Evolutionary conservation across 2,888 invertebrate genomes (phyloP).

Genomic region (Oscheius sp.): DNA sequence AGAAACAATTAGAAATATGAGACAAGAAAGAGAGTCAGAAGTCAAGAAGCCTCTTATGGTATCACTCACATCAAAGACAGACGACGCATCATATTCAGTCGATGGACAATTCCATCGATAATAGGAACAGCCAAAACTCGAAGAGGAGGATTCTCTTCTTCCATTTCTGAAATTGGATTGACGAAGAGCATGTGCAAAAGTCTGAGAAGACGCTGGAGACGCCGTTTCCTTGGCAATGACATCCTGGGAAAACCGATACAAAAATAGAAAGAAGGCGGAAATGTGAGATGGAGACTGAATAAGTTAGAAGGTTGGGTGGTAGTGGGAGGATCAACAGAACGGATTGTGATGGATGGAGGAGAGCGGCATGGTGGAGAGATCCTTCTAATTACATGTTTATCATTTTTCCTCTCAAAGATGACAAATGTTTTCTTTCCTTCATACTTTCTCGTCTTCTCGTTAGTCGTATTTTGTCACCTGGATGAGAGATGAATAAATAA

Average conservation of each 20-base stretch:
- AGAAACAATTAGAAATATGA: neutral
- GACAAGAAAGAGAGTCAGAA: neutral
- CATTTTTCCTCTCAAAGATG: no score
- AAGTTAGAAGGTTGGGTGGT: neutral
- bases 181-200: neutral
- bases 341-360: neutral
- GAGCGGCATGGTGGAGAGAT: no score
- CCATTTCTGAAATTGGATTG: slow-evolving; percentile 10
- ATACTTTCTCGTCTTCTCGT: neutral
- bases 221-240: slow-evolving; percentile 1
- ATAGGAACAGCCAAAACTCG: slow-evolving; percentile 22
- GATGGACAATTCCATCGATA: slow-evolving; percentile 33
- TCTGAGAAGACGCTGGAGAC: neutral
- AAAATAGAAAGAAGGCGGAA: neutral
- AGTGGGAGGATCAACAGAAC: neutral
- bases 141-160: slow-evolving; percentile 3
- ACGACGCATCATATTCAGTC: slow-evolving; percentile 33
- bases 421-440: neutral
- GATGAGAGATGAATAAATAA: slow-evolving; percentile 17
- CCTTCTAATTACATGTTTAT: no score
- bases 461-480: slow-evolving; percentile 9
- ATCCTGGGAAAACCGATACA: neutral
- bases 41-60: neutral
- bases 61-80: slow-evolving; percentile 36
- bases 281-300: slow-evolving; percentile 20